These are phyloP conservation scores for Schrankia costaestrigalis DNA, from an alignment of 2,888 invertebrate genomes.

Conservation along the genomic window DNA sequence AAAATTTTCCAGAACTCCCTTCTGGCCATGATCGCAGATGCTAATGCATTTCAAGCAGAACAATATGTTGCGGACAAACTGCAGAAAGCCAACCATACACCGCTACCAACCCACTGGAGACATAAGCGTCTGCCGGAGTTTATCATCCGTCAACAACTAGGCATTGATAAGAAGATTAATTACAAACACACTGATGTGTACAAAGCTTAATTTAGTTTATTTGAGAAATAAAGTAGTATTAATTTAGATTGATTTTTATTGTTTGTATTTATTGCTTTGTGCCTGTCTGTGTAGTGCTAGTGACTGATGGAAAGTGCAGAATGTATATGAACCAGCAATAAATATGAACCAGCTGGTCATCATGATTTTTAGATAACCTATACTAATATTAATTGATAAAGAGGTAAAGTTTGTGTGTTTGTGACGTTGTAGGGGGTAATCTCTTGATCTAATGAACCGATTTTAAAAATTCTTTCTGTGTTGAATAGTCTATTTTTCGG, in stretches of 20 bases:
- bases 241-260: constrained; percentile 8
- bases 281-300: no score
- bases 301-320: no score
- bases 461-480: no score
- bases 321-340: no score
- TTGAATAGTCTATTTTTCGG: no score
- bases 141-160: constrained; percentile 84
- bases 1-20: constrained; percentile 88
- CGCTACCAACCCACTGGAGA: constrained; percentile 79
- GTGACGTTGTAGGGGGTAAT: no score
- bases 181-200: constrained; percentile 72
- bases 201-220: constrained; percentile 46
- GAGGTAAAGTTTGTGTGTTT: no score
- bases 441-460: no score
- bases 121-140: constrained; percentile 84
- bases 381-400: no score
- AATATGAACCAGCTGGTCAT: no score
- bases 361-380: no score
- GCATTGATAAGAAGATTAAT: constrained; percentile 79
- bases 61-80: constrained; percentile 85
- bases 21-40: constrained; percentile 84
- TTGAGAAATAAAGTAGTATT: constrained; percentile 25
- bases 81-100: constrained; percentile 80
- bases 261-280: no score
- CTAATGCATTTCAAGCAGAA: constrained; percentile 88